phyloP scores from a whole-genome alignment of 2,113 vertebrate genomes.

The Hippocampus zosterae region DNA sequence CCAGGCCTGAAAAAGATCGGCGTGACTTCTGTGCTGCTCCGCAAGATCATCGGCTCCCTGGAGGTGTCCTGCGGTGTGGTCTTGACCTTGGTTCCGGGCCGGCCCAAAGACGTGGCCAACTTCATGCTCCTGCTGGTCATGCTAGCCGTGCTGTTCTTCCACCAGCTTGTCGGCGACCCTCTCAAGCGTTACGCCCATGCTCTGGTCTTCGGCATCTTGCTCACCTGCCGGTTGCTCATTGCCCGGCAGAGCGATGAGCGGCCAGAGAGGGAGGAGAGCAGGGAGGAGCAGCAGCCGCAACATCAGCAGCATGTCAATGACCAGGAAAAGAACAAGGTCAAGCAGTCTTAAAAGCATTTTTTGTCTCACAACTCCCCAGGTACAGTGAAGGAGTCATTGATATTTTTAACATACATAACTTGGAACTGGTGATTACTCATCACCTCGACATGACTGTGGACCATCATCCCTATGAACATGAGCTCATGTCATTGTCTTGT shows the following conservation, averaged over 20 bases:
- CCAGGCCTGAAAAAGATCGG: constrained; percentile 94
- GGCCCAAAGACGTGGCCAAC: constrained; percentile 95
- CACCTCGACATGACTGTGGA: constrained; percentile 37
- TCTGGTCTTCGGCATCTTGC: constrained; percentile 93
- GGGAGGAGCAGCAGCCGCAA: constrained; percentile 67
- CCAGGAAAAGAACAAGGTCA: constrained; percentile 90
- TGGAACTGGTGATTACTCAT: constrained; percentile 36
- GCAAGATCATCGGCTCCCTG: constrained; percentile 92
- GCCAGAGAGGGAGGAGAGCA: constrained; percentile 78
- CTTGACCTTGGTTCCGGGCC: constrained; percentile 90
- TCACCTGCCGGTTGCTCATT: constrained; percentile 93
- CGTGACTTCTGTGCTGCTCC: constrained; percentile 90
- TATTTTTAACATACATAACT: constrained; percentile 36
- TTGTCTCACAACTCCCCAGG: constrained; percentile 4
- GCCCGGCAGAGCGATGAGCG: constrained; percentile 90
- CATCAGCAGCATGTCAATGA: constrained; percentile 71
- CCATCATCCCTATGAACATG: constrained; percentile 52
- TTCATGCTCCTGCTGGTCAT: constrained; percentile 92
- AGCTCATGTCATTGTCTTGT: constrained; percentile 42
- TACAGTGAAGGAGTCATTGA: constrained; percentile 35
- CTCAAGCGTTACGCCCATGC: constrained; percentile 95
- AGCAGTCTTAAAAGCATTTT: constrained; percentile 80
- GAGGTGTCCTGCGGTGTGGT: constrained; percentile 92
- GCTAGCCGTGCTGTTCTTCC: constrained; percentile 93
- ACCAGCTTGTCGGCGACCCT: constrained; percentile 95